These are phyloP conservation scores for Trisateles emortualis DNA, from an alignment of 2,888 invertebrate genomes.

Conservation along the genomic window DNA sequence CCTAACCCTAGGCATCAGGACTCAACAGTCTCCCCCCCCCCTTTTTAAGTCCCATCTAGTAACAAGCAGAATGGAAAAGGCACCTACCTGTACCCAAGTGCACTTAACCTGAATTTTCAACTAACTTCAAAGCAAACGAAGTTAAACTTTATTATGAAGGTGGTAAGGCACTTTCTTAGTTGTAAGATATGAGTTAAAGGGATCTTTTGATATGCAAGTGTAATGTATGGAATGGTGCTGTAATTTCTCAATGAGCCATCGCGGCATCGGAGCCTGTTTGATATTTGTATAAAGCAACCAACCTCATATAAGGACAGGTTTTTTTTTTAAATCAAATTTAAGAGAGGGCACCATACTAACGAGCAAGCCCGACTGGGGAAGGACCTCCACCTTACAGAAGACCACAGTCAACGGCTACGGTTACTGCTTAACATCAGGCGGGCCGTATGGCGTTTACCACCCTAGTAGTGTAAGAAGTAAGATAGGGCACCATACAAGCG, in stretches of 20 bases:
- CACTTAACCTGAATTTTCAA: conserved; percentile 50
- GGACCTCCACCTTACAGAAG: too few relatives aligned
- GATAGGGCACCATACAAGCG: too few relatives aligned
- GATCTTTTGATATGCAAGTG: conserved; percentile 22
- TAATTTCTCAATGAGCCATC: conserved; percentile 1
- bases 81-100: conserved; percentile 58
- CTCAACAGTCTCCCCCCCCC: conserved; percentile 24
- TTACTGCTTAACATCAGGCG: too few relatives aligned
- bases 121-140: conserved; percentile 8
- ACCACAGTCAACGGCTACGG: too few relatives aligned
- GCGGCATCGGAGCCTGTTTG: background rate
- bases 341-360: too few relatives aligned
- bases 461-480: too few relatives aligned
- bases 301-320: too few relatives aligned
- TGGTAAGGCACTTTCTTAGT: background rate
- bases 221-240: background rate
- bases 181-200: background rate
- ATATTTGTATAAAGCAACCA: background rate
- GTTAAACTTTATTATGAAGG: conserved; percentile 12
- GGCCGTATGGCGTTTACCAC: too few relatives aligned
- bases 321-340: too few relatives aligned
- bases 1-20: conserved; percentile 12
- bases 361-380: too few relatives aligned
- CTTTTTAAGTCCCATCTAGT: conserved; percentile 34
- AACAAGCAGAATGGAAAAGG: conserved; percentile 47